Conservation (phyloP, 2,797 vertebrate species). For the Pogoniulus pusillus region DNA sequence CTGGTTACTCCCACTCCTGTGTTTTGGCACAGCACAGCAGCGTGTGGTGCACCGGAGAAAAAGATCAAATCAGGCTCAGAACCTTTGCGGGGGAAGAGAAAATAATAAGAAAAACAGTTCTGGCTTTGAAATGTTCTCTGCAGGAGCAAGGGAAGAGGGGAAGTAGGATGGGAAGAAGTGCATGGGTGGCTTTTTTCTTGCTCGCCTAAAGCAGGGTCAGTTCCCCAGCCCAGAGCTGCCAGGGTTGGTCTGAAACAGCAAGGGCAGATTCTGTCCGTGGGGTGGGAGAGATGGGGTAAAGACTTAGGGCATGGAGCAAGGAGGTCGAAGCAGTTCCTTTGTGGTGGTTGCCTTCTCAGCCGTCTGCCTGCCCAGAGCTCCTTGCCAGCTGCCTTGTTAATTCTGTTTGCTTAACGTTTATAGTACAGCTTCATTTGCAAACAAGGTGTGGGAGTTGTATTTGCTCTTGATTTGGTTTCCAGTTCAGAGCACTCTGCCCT, state of each 20-base stretch:
- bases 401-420: neutral
- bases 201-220: neutral
- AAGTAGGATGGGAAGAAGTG: neutral
- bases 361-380: neutral
- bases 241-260: neutral
- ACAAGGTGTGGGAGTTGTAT: neutral
- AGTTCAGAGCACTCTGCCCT: neutral
- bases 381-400: neutral
- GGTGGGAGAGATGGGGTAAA: neutral
- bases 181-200: neutral
- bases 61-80: neutral
- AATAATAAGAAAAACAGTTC: neutral
- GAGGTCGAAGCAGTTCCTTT: neutral
- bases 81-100: neutral
- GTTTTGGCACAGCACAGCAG: neutral
- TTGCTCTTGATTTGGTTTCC: neutral
- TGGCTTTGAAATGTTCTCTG: neutral
- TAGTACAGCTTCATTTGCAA: neutral
- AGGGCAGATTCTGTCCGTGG: neutral
- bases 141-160: neutral
- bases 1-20: accelerated
- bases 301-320: neutral
- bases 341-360: neutral
- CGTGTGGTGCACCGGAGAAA: accelerated
- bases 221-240: neutral